phyloP scores from a whole-genome alignment of 2,797 vertebrate genomes.

The Numenius phaeopus region DNA sequence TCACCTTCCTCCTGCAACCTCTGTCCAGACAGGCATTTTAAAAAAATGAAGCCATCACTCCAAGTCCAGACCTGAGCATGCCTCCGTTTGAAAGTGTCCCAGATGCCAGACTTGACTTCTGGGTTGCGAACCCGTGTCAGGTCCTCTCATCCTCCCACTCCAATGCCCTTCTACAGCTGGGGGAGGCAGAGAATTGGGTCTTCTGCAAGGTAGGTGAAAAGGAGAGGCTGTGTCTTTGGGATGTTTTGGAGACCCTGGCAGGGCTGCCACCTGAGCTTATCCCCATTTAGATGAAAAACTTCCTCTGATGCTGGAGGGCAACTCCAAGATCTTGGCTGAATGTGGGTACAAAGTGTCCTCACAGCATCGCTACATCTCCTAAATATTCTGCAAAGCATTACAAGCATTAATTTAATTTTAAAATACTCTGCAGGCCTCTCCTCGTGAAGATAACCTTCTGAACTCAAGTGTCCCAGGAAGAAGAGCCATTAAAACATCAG shows the following conservation, averaged over 20 bases:
- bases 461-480: background rate
- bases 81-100: background rate
- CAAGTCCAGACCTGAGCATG: background rate
- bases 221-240: background rate
- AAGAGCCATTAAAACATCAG: background rate
- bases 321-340: background rate
- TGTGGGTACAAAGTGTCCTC: background rate
- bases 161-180: background rate
- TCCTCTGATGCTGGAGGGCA: background rate
- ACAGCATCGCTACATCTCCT: background rate
- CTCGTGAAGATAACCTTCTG: background rate
- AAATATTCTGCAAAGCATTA: background rate
- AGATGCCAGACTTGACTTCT: background rate
- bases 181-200: background rate
- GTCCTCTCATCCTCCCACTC: background rate
- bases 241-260: background rate
- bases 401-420: background rate
- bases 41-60: background rate
- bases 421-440: background rate
- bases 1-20: background rate
- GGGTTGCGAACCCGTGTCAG: background rate
- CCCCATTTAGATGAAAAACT: background rate
- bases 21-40: background rate
- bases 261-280: background rate
- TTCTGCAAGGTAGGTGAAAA: background rate